Evolutionary conservation across 92 coral and sea anemone species (phyloP).

Genomic region (Parazoanthus darwini): DNA sequence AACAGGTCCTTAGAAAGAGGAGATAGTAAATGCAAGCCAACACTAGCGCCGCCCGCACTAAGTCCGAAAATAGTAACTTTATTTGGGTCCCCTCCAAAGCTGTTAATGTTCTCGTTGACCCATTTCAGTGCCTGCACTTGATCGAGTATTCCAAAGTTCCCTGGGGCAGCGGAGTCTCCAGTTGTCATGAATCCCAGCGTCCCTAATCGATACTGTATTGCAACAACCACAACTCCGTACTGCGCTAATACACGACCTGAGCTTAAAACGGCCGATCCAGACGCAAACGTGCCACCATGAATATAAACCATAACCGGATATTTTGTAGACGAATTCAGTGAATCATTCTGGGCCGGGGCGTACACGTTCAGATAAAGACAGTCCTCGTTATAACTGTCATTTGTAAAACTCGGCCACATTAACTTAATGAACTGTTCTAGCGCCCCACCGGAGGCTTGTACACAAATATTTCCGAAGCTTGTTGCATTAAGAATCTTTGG

Average conservation of each 20-base stretch:
- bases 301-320: conserved; percentile 21
- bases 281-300: neutral
- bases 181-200: conserved; percentile 8
- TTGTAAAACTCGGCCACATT: neutral
- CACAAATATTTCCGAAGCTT: neutral
- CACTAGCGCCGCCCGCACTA: conserved; percentile 19
- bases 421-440: neutral
- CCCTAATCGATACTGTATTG: neutral
- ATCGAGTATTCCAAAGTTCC: conserved; percentile 23
- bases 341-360: too few relatives aligned
- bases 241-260: neutral
- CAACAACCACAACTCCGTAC: conserved; percentile 14
- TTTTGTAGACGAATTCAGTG: neutral
- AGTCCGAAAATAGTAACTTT: conserved; percentile 21
- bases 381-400: neutral
- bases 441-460: neutral
- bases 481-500: neutral
- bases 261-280: neutral
- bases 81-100: neutral
- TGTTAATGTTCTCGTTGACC: neutral
- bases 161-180: neutral
- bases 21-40: neutral
- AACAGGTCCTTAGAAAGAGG: neutral
- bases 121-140: neutral
- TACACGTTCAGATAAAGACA: too few relatives aligned